Percentiles rank a stretch among this genome's conserved stretches.
phyloP scores from a whole-genome alignment of 2,888 invertebrate species.

The Lasioglossum figueresi region DNA sequence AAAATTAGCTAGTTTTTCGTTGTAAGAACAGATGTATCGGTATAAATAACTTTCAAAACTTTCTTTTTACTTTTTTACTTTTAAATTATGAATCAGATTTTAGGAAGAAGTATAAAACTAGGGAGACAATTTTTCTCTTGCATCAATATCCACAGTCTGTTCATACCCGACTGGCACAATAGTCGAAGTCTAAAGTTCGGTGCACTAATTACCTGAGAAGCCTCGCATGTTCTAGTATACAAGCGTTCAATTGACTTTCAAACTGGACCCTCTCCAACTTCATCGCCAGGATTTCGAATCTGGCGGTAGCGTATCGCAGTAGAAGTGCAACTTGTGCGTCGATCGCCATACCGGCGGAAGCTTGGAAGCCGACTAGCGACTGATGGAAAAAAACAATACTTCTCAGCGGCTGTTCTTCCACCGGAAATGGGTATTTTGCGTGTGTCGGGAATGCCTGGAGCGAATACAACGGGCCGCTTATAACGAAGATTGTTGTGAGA shows the following conservation, averaged over 20 bases:
- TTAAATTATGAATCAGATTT: too few relatives aligned
- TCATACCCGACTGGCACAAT: too few relatives aligned
- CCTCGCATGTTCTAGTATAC: conserved; percentile 70
- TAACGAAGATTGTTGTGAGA: conserved; percentile 64
- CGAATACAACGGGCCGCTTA: conserved; percentile 72
- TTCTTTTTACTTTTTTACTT: too few relatives aligned
- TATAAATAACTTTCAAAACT: too few relatives aligned
- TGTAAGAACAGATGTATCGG: too few relatives aligned
- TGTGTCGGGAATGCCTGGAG: conserved; percentile 73
- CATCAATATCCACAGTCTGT: too few relatives aligned
- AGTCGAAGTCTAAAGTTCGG: too few relatives aligned
- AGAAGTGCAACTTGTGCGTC: conserved; percentile 74
- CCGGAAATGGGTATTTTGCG: conserved; percentile 77
- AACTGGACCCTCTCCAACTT: conserved; percentile 52
- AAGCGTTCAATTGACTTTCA: conserved; percentile 61
- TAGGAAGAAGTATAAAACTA: too few relatives aligned
- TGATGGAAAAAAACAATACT: conserved; percentile 73
- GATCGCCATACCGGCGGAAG: conserved; percentile 66
- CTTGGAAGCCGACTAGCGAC: conserved; percentile 72
- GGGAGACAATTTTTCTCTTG: too few relatives aligned
- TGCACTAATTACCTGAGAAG: conserved; percentile 65
- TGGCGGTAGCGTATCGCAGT: conserved; percentile 72
- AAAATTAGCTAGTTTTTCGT: too few relatives aligned
- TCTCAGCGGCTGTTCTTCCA: conserved; percentile 55
- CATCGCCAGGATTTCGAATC: conserved; percentile 70